Evolutionary conservation across 1,140 invertebrate species (phyloP).

Genomic region (Drosophila bipectinata): DNA sequence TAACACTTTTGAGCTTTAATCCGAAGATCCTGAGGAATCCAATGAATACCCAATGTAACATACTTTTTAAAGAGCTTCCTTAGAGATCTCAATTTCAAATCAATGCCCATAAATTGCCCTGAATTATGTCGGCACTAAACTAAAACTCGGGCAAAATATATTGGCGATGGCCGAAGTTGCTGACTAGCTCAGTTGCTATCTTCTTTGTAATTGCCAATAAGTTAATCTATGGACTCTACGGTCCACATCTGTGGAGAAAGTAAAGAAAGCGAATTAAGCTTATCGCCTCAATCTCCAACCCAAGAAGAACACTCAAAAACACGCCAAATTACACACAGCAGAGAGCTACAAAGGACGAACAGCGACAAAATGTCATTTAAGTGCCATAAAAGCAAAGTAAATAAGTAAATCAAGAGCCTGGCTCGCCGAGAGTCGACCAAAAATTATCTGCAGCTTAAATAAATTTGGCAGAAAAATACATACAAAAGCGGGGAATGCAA

Average conservation of each 20-base stretch:
- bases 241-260: conserved; percentile 28
- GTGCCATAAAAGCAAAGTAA: conserved; percentile 78
- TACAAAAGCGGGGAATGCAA: conserved; percentile 12
- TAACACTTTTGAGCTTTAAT: conserved; percentile 14
- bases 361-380: conserved; percentile 55
- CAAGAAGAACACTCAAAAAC: conserved; percentile 43
- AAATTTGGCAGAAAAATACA: conserved; percentile 55
- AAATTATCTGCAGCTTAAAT: conserved; percentile 76
- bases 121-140: conserved; percentile 41
- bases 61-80: too few species aligned
- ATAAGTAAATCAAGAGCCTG: conserved; percentile 73
- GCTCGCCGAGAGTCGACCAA: conserved; percentile 15
- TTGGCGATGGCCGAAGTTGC: conserved; percentile 34
- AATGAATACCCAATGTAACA: too few species aligned
- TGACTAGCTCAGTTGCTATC: conserved; percentile 39
- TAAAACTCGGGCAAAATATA: conserved; percentile 7
- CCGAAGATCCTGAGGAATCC: not conserved
- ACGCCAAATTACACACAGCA: conserved; percentile 66
- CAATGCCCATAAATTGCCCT: conserved; percentile 28
- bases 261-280: conserved; percentile 49
- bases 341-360: conserved; percentile 18
- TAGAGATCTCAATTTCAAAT: not conserved
- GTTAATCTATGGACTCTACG: conserved; percentile 50
- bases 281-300: conserved; percentile 60
- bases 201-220: conserved; percentile 66